phyloP scores from a whole-genome alignment of 2,113 vertebrate species.

The Pedionomus torquatus region DNA sequence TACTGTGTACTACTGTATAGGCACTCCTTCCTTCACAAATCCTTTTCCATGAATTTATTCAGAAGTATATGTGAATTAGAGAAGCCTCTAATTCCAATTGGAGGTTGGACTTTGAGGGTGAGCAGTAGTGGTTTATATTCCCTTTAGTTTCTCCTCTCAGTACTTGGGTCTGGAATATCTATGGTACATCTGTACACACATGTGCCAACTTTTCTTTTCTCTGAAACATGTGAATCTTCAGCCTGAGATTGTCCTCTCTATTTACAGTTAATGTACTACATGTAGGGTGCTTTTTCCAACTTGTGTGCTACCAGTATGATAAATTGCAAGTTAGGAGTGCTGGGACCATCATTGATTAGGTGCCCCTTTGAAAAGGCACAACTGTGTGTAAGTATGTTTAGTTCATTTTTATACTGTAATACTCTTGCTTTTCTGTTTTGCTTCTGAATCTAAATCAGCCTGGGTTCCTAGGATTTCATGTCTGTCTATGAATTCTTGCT shows the following conservation, averaged over 20 bases:
- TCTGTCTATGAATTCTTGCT: not conserved
- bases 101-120: not conserved
- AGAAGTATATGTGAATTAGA: not conserved
- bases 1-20: not conserved
- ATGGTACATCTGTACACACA: not conserved
- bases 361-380: not conserved
- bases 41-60: not conserved
- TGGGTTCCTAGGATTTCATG: not conserved
- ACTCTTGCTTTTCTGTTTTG: not conserved
- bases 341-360: not conserved
- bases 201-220: not conserved
- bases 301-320: too few species aligned
- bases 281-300: not conserved
- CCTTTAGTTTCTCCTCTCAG: not conserved
- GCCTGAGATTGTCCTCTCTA: not conserved
- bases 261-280: not conserved
- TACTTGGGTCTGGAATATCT: not conserved
- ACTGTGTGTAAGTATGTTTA: not conserved
- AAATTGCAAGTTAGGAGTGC: not conserved
- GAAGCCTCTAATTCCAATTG: not conserved
- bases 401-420: not conserved
- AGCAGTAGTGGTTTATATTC: not conserved
- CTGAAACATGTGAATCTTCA: fast-evolving
- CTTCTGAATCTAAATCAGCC: not conserved
- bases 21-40: not conserved